These are phyloP conservation scores for Camelus bactrianus DNA, from an alignment of 2,113 vertebrate genomes.

Conservation along the genomic window DNA sequence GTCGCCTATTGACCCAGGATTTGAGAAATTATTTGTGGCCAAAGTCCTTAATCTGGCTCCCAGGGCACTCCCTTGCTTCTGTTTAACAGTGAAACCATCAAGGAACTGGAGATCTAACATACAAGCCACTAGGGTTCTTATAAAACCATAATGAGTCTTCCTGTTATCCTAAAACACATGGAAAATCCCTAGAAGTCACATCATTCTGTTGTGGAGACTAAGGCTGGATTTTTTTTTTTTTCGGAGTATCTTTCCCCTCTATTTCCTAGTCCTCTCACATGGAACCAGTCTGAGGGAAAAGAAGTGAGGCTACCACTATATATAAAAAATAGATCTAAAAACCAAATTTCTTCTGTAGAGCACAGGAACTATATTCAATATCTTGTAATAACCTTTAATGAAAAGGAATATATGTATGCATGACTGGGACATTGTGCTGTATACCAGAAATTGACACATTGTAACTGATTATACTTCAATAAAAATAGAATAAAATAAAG, in stretches of 20 bases:
- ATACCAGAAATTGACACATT: too few species aligned
- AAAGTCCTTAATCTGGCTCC: background rate
- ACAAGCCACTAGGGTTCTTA: background rate
- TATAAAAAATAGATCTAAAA: too few species aligned
- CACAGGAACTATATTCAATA: too few species aligned
- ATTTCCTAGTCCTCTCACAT: background rate
- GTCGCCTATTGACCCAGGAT: background rate
- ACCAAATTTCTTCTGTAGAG: too few species aligned
- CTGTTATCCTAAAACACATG: background rate
- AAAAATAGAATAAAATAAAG: too few species aligned
- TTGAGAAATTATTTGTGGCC: slow-evolving; percentile 2
- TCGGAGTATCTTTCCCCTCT: background rate
- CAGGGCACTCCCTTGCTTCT: background rate
- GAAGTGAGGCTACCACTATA: background rate
- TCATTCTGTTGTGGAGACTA: background rate
- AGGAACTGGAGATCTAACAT: background rate
- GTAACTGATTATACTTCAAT: too few species aligned
- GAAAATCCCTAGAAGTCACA: background rate
- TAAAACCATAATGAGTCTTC: background rate
- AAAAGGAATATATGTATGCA: too few species aligned
- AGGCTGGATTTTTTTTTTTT: background rate
- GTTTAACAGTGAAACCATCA: slow-evolving; percentile 20
- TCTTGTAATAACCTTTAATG: too few species aligned
- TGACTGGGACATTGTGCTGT: too few species aligned
- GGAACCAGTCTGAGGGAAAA: background rate